Conservation (phyloP, 2,113 vertebrate species). For the Coryphaenoides rupestris region DNA sequence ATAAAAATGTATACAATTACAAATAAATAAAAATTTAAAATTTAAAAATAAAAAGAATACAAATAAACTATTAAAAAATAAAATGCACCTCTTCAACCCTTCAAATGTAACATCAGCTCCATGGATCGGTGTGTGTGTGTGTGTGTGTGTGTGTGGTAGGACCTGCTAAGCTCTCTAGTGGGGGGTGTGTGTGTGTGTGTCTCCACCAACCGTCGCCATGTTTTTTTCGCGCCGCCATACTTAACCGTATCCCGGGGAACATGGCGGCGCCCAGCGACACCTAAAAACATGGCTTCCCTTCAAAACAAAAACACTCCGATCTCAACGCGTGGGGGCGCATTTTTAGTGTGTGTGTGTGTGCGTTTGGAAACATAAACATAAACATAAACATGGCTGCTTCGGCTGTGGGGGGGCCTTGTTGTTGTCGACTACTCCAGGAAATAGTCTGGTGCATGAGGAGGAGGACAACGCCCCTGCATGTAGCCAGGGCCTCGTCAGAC, state of each 20-base stretch:
- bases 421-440: slow-evolving; percentile 46
- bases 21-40: no score
- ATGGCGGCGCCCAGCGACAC: slow-evolving; percentile 99
- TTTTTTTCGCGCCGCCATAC: slow-evolving; percentile 91
- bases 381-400: slow-evolving; percentile 14
- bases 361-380: slow-evolving; percentile 23
- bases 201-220: slow-evolving; percentile 72
- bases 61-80: no score
- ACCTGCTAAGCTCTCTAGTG: no score
- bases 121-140: background rate
- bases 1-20: no score
- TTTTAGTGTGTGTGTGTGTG: no score
- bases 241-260: slow-evolving; percentile 94
- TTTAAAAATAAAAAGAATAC: no score
- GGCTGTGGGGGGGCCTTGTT: slow-evolving; percentile 30
- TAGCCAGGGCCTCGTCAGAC: slow-evolving; percentile 67
- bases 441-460: slow-evolving; percentile 63
- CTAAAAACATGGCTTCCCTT: slow-evolving; percentile 97
- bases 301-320: slow-evolving; percentile 90
- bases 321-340: background rate
- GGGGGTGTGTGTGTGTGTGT: slow-evolving; percentile 73
- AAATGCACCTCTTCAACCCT: no score
- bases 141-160: slow-evolving; percentile 63
- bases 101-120: no score
- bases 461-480: slow-evolving; percentile 76